Percentiles rank a stretch among this genome's conserved stretches.
Conservation (phyloP, 2,888 invertebrate species). For the Folsomia candida region DNA sequence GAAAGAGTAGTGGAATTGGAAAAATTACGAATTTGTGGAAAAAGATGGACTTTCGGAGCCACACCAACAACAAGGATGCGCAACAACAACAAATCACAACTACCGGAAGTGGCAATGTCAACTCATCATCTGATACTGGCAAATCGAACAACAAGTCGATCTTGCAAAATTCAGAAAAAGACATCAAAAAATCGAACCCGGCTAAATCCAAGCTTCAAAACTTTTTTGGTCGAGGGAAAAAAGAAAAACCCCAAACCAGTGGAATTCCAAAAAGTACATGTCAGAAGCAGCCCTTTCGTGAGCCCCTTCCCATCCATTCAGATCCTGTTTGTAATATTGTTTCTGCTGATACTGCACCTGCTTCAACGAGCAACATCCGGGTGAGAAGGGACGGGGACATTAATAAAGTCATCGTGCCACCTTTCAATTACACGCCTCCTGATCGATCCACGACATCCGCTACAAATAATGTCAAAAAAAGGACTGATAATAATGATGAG, state of each 20-base stretch:
- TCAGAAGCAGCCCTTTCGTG: slow-evolving; percentile 32
- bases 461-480: no score
- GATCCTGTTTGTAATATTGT: slow-evolving; percentile 1
- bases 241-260: slow-evolving; percentile 16
- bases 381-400: slow-evolving; percentile 38
- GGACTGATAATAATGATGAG: background rate
- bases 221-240: slow-evolving; percentile 38
- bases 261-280: background rate
- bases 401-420: slow-evolving; percentile 40
- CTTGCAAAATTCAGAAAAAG: slow-evolving; percentile 22
- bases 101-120: background rate
- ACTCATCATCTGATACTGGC: no score
- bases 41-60: slow-evolving; percentile 37
- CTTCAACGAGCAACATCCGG: slow-evolving; percentile 33
- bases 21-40: slow-evolving; percentile 39
- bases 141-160: no score
- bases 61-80: slow-evolving; percentile 26
- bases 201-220: slow-evolving; percentile 28
- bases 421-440: slow-evolving; percentile 44
- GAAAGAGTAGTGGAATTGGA: slow-evolving; percentile 30
- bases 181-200: background rate
- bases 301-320: slow-evolving; percentile 4
- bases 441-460: background rate
- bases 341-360: slow-evolving; percentile 23
- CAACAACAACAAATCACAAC: background rate